Evolutionary conservation across 2,113 vertebrate genomes (phyloP), one percentile per base, ranked within the genome.

Genomic region (Grammatotria lemairii): DNA sequence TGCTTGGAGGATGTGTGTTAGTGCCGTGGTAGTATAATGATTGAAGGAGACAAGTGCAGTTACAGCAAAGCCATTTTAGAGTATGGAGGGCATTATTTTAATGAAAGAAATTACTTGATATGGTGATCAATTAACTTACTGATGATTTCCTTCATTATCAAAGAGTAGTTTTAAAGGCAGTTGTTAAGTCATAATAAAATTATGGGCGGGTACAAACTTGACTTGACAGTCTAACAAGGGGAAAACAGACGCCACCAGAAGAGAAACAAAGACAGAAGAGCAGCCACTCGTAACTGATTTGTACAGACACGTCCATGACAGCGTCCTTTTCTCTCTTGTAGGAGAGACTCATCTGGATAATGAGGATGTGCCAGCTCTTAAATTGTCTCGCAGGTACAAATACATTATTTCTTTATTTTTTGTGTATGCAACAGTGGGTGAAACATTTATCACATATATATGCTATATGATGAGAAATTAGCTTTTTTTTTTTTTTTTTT

Each of bases 301-400:
- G 42, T 51, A 57, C 57, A 58, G 89, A 92, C 90, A 11, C 8
- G 40, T 88, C 85, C 23, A 57, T 94, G 49, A 94, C 85, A 81
- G 60, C 80, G 8, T 87, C 65, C 91, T 83, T 85, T 90, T 53
- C 51, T 87, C 42, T 93, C 95, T 95, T 91, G 10, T 90, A 98
- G 97, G 96, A 89, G 96, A 97, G 4, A 33, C 86, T 86, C 92
- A 94, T 51, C 90, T 90, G 82, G 96, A 95, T 83, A 92, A 93
- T 51, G 97, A 97, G 84, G 95, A 93, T 14, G 87, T 83, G 26
- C 83, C 93, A 2, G 95, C 96, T 82, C 95, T 95, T 51, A 96
- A 97, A 40, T 88, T 96, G 45, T 91, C 91, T 51, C 95, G 95
- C 94, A 97, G 97, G 98, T 99, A 96, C 87, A 35, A 85, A 38